Base-by-base conservation (phyloP, 2,797 vertebrate genomes). In the Rhinophrynus dorsalis region DNA sequence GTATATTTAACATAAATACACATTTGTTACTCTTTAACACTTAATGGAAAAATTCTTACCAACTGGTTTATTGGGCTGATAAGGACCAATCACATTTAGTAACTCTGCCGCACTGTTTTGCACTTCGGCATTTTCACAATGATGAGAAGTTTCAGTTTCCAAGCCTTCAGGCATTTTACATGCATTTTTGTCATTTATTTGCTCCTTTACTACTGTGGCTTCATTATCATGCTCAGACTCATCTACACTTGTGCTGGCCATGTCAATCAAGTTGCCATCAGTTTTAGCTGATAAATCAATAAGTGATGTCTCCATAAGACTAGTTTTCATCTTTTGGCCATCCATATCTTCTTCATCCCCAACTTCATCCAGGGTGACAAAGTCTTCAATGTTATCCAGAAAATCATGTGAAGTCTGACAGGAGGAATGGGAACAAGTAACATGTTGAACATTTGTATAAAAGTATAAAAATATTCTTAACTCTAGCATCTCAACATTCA, bases 351-450 rank as follows among this genome's bases (percentile, higher is more conserved):
- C 94, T 1, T 97, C 93, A 15, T 97, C 94, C 1, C 87, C 92
- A 68, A 97, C 84, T 76, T 98, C 95, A 65, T 98, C 94, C 73
- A 98, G 81, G 63, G 93, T 96, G 79, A 99, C 96, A 83, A 98
- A 97, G 76, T 96, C 93, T 81, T 98, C 95, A 89, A 96, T 92
- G 88, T 92, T 95, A 70, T 92, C 93, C 1, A 92, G 90, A 78
- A 92, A 96, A 75, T 87, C n/a, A 26, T 57, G 10, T 13, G 24
- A 10, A 3, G 15, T 12, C 68, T 65, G 23, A 8, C 5, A 40
- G 7, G 13, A 12, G n/a, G n/a, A 40, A 40, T 5, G 5, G 10
- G 29, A 32, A 32, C 29, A 32, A 32, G 5, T 10, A 32, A 32
- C 10, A 5, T 32, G 5, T 32, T 32, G n/a, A n/a, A n/a, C n/a